Evolutionary conservation across 2,888 invertebrate genomes (phyloP).

Genomic region (Micropterix aruncella): DNA sequence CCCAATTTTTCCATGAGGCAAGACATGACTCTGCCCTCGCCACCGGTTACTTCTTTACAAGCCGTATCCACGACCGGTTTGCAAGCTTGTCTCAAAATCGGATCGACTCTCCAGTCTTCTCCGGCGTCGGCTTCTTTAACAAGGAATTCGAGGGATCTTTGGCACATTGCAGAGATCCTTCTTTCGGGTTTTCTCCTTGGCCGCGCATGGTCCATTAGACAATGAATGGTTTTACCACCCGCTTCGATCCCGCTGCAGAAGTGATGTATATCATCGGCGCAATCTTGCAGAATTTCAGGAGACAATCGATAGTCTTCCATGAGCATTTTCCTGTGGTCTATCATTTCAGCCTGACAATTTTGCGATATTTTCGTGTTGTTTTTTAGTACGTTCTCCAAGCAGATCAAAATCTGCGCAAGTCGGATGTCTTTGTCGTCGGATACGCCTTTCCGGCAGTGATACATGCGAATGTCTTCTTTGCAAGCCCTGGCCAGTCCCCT

Average conservation of each 20-base stretch:
- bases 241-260: conserved; percentile 63
- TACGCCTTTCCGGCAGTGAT: conserved; percentile 72
- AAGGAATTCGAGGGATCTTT: conserved; percentile 64
- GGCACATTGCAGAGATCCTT: conserved; percentile 55
- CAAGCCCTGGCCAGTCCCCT: conserved; percentile 81
- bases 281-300: conserved; percentile 81
- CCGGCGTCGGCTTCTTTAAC: conserved; percentile 85
- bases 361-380: conserved; percentile 58
- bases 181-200: conserved; percentile 46
- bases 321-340: conserved; percentile 77
- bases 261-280: conserved; percentile 68
- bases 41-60: conserved; percentile 58
- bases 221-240: conserved; percentile 87
- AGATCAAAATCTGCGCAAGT: conserved; percentile 81
- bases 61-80: conserved; percentile 68
- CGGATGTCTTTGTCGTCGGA: conserved; percentile 73
- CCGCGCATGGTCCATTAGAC: conserved; percentile 81
- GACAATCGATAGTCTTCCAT: conserved; percentile 90
- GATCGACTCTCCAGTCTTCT: conserved; percentile 92
- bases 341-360: conserved; percentile 80
- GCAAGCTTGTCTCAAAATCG: conserved; percentile 75
- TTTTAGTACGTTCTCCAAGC: conserved; percentile 67
- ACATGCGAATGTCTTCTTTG: conserved; percentile 73
- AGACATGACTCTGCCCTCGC: conserved; percentile 73
- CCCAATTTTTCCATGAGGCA: conserved; percentile 91